phyloP scores from a whole-genome alignment of 2,888 invertebrate species.

The Alentia gelatinosa region DNA sequence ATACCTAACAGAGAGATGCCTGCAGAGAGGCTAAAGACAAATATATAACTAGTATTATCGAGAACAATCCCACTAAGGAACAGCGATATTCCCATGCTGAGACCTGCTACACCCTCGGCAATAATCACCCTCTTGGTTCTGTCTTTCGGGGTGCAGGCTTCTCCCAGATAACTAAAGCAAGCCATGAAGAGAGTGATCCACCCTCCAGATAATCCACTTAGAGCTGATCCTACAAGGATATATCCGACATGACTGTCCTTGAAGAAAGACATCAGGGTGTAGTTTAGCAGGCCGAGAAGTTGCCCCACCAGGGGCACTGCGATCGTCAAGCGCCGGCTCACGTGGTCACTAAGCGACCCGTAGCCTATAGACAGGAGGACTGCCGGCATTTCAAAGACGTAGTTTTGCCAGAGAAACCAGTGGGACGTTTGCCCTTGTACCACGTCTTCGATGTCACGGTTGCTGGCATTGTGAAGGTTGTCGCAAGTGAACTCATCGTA shows the following conservation, averaged over 20 bases:
- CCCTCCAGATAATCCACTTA: conserved; percentile 81
- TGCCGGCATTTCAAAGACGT: conserved; percentile 77
- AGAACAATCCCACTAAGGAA: conserved; percentile 90
- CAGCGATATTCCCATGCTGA: conserved; percentile 91
- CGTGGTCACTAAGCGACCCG: conserved; percentile 80
- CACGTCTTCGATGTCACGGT: conserved; percentile 65
- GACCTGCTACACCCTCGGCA: conserved; percentile 89
- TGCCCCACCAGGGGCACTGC: conserved; percentile 80
- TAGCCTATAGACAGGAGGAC: conserved; percentile 76
- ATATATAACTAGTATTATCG: conserved; percentile 76
- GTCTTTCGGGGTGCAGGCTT: conserved; percentile 86
- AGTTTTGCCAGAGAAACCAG: conserved; percentile 76
- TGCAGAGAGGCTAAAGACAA: conserved; percentile 78
- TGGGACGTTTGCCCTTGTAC: conserved; percentile 78
- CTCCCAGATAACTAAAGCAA: conserved; percentile 89
- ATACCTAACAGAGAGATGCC: conserved; percentile 75
- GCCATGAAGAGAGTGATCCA: conserved; percentile 80
- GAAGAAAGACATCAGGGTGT: conserved; percentile 75
- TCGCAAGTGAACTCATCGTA: background rate
- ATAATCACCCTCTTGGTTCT: conserved; percentile 91
- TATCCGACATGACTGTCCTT: conserved; percentile 71
- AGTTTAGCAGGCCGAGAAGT: conserved; percentile 73
- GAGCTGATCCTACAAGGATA: conserved; percentile 78
- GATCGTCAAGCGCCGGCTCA: conserved; percentile 81
- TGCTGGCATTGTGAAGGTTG: background rate